These are phyloP conservation scores for Zoanthus sansibaricus DNA, from an alignment of 92 coral and sea anemone species.

Conservation along the genomic window DNA sequence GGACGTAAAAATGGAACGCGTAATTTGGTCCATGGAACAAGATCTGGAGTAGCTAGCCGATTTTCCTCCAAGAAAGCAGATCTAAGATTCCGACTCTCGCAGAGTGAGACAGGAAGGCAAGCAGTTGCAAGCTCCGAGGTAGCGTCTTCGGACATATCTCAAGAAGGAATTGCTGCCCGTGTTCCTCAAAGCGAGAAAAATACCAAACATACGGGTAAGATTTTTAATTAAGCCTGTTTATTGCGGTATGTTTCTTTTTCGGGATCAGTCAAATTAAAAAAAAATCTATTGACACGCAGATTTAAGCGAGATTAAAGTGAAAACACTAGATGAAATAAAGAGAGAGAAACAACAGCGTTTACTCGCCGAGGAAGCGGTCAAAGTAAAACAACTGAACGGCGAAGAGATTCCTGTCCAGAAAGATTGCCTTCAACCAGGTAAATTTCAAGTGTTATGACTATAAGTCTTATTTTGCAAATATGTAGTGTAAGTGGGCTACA, in stretches of 20 bases:
- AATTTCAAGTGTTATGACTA: neutral
- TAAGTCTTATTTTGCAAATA: neutral
- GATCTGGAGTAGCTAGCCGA: conserved; percentile 3
- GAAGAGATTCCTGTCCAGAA: neutral
- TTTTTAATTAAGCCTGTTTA: neutral
- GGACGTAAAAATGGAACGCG: neutral
- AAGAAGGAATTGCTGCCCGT: neutral
- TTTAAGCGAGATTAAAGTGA: conserved; percentile 63
- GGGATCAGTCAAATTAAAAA: neutral
- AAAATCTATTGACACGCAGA: neutral
- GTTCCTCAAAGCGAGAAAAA: neutral
- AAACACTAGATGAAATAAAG: conserved; percentile 80
- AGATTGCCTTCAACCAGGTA: neutral
- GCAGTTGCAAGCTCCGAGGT: neutral
- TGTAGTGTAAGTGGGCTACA: neutral
- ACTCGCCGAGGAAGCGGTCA: neutral
- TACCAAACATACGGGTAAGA: neutral
- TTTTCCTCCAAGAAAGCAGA: neutral
- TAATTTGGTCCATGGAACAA: neutral
- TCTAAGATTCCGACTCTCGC: conserved; percentile 9
- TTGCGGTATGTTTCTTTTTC: neutral
- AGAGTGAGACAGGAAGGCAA: conserved; percentile 16
- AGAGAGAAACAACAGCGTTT: conserved; percentile 53
- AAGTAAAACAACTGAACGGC: conserved; percentile 4
- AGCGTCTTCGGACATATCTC: neutral